These are phyloP conservation scores for Conus canariensis DNA, from an alignment of 2,888 invertebrate genomes.

Conservation along the genomic window DNA sequence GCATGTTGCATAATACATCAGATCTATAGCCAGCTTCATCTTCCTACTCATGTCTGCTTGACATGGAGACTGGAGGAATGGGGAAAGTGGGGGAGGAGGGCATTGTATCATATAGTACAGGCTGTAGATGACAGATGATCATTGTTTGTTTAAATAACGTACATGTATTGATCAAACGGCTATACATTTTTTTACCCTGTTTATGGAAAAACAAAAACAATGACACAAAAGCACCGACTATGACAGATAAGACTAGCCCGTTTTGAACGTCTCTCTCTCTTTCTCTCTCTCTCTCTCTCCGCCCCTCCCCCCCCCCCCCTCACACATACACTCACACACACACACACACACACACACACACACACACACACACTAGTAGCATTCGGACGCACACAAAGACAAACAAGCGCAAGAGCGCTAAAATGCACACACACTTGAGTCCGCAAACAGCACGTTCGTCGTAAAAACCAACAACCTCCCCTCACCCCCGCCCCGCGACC, in stretches of 20 bases:
- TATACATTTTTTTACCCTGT: neutral
- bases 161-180: neutral
- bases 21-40: too few relatives aligned
- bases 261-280: neutral
- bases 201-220: neutral
- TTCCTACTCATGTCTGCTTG: too few relatives aligned
- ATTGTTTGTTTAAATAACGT: too few relatives aligned
- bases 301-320: neutral
- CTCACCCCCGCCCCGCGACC: neutral
- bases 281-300: neutral
- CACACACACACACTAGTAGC: neutral
- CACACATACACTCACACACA: neutral
- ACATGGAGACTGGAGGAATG: too few relatives aligned
- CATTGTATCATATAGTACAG: too few relatives aligned
- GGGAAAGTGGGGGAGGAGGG: too few relatives aligned
- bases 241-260: neutral
- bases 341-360: neutral
- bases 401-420: neutral
- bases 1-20: too few relatives aligned
- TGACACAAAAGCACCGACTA: slow-evolving; percentile 2
- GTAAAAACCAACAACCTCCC: too few relatives aligned
- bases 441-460: too few relatives aligned
- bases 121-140: too few relatives aligned
- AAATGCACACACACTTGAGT: too few relatives aligned
- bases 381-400: neutral